Evolutionary conservation across 2,797 vertebrate genomes (phyloP).

Genomic region (Alca torda): DNA sequence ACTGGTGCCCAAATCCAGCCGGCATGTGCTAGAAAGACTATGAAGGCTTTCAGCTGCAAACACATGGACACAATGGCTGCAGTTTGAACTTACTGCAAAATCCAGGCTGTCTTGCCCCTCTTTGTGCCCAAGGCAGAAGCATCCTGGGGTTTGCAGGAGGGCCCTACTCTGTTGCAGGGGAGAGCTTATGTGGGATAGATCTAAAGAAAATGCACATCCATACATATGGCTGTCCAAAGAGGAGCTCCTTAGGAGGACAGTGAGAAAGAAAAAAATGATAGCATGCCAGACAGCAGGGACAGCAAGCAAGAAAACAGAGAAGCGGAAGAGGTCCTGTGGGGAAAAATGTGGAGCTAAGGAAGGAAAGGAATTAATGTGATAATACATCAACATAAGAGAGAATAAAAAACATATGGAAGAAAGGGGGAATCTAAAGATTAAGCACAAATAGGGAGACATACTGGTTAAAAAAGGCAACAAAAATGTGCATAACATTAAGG

Average conservation of each 20-base stretch:
- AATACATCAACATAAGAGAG: not conserved
- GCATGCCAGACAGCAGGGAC: not conserved
- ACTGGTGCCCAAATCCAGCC: not conserved
- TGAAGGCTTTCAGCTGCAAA: not conserved
- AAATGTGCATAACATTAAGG: not conserved
- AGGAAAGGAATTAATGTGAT: constrained; percentile 12
- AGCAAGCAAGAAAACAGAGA: constrained; percentile 11
- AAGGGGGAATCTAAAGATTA: not conserved
- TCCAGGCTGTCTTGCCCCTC: not conserved
- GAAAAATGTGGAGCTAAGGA: not conserved
- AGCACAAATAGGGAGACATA: not conserved
- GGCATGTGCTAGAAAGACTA: not conserved
- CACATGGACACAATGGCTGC: not conserved
- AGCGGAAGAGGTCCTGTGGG: not conserved
- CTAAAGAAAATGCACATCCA: not conserved
- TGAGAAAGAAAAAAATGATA: not conserved
- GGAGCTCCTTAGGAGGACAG: not conserved
- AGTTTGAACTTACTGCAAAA: not conserved
- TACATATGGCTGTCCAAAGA: not conserved
- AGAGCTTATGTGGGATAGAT: not conserved
- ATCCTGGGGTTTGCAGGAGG: not conserved
- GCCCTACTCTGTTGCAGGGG: not conserved
- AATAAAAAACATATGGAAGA: constrained; percentile 5
- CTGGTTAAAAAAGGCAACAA: not conserved
- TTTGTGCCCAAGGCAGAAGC: not conserved